Evolutionary conservation across 2,797 vertebrate species (phyloP).

Genomic region (Dipus sagitta): DNA sequence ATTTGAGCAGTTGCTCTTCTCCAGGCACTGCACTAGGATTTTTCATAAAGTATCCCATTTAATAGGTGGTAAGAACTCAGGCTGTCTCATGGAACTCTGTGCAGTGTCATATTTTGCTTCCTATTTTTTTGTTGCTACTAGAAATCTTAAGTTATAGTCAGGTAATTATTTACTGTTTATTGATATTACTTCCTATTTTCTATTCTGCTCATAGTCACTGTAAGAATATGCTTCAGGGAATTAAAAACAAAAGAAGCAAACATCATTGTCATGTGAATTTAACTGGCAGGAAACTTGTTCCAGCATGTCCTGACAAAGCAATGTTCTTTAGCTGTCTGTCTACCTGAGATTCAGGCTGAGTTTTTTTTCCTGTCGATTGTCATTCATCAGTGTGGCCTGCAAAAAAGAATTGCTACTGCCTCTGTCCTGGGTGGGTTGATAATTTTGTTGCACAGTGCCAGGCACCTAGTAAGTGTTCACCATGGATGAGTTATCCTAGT

Average conservation of each 20-base stretch:
- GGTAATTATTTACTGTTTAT: background rate
- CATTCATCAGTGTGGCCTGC: background rate
- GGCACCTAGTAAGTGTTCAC: background rate
- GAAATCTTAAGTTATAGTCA: slow-evolving; percentile 32
- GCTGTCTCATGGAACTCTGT: background rate
- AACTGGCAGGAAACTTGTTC: background rate
- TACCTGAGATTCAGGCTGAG: background rate
- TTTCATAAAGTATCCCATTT: slow-evolving; percentile 5
- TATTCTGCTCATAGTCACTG: background rate
- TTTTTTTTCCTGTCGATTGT: slow-evolving; percentile 26
- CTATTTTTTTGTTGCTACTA: slow-evolving; percentile 11
- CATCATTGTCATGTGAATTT: background rate
- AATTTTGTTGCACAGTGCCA: background rate
- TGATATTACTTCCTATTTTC: slow-evolving; percentile 45
- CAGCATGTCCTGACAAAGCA: slow-evolving; percentile 8
- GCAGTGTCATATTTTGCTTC: background rate
- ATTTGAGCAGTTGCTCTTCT: slow-evolving; percentile 37
- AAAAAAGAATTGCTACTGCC: background rate
- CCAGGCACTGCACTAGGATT: background rate
- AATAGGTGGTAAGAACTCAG: background rate
- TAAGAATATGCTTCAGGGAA: slow-evolving; percentile 27
- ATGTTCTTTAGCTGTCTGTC: background rate
- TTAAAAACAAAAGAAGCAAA: slow-evolving; percentile 1
- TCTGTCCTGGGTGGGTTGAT: background rate
- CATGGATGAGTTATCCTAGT: background rate